phyloP scores from a whole-genome alignment of 2,113 vertebrate species.

The Euleptes europaea region DNA sequence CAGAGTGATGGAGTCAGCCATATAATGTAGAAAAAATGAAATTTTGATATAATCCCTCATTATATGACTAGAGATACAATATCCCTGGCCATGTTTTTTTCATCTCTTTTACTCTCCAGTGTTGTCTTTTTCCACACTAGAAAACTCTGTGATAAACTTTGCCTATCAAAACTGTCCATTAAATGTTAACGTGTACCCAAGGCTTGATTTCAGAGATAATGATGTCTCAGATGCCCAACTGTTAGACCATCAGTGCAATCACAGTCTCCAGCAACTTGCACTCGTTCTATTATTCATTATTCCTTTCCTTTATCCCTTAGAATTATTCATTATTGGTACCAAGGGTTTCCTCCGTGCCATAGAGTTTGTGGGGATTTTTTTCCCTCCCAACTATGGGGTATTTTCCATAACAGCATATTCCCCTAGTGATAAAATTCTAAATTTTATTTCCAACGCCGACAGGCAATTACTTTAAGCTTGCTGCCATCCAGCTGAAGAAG shows the following conservation, averaged over 20 bases:
- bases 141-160: neutral
- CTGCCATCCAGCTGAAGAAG: slow-evolving; percentile 89
- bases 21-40: neutral
- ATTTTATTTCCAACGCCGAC: neutral
- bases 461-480: slow-evolving; percentile 87
- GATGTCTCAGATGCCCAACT: neutral
- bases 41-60: neutral
- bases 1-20: neutral
- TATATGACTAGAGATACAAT: neutral
- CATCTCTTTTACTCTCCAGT: neutral
- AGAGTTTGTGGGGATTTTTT: neutral
- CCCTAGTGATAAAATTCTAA: neutral
- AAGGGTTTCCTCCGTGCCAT: neutral
- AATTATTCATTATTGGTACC: neutral
- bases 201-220: slow-evolving; percentile 7
- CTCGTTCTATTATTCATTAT: neutral
- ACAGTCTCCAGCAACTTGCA: neutral
- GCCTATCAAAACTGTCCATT: neutral
- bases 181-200: neutral
- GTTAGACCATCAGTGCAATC: neutral
- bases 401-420: neutral
- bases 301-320: no score
- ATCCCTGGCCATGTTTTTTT: neutral
- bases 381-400: neutral
- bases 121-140: neutral